phyloP scores from a whole-genome alignment of 1,140 invertebrate genomes.

The Dysdera silvatica region DNA sequence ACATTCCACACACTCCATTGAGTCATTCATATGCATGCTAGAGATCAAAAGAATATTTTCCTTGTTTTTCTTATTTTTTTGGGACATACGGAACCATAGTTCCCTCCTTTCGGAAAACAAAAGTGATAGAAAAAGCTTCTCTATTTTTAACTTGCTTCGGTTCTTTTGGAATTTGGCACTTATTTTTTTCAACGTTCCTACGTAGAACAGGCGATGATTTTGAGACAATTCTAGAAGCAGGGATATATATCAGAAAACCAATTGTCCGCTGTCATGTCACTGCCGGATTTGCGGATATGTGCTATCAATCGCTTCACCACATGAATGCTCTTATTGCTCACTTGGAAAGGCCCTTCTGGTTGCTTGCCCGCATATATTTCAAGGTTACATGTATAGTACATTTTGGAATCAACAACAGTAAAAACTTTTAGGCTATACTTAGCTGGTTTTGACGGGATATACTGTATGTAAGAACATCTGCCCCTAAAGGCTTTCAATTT shows the following conservation, averaged over 20 bases:
- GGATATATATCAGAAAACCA: conserved; percentile 21
- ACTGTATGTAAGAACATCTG: conserved; percentile 47
- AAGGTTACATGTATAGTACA: conserved; percentile 24
- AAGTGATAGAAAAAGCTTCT: conserved; percentile 7
- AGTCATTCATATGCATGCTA: too few species aligned
- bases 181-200: conserved; percentile 33
- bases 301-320: conserved; percentile 17
- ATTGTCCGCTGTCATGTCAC: conserved; percentile 32
- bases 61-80: conserved; percentile 38
- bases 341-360: conserved; percentile 13
- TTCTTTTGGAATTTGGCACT: conserved; percentile 26
- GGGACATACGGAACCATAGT: conserved; percentile 36
- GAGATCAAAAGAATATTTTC: too few species aligned
- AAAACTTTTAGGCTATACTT: conserved; percentile 47
- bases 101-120: conserved; percentile 20
- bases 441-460: conserved; percentile 47
- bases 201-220: conserved; percentile 27
- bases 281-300: neutral
- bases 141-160: neutral
- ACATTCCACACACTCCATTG: too few species aligned
- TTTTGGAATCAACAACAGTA: conserved; percentile 23
- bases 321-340: neutral
- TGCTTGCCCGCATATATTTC: conserved; percentile 30
- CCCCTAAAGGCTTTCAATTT: conserved; percentile 46
- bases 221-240: conserved; percentile 17